A percentile compares a stretch with the other conserved stretches of the same genome.
Conservation (phyloP, 1,140 invertebrate genomes). For the Bathynomus jamesi region DNA sequence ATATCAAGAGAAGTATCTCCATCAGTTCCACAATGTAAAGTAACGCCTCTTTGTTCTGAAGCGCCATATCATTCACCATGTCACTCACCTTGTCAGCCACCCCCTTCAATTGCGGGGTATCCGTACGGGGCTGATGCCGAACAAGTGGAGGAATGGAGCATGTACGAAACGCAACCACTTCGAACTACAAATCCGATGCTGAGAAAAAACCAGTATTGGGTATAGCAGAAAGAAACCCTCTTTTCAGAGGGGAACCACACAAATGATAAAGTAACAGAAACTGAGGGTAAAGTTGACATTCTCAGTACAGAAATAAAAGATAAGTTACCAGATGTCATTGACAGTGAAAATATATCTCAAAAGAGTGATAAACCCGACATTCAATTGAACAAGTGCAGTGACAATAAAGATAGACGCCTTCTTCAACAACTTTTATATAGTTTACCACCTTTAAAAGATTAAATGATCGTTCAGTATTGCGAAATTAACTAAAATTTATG, state of each 20-base stretch:
- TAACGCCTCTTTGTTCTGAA: conserved; percentile 40
- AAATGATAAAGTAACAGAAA: background rate
- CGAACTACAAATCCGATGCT: conserved; percentile 64
- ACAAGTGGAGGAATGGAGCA: conserved; percentile 66
- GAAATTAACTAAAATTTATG: background rate
- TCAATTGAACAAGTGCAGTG: background rate
- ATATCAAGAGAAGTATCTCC: conserved; percentile 39
- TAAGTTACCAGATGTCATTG: background rate
- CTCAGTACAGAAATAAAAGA: background rate
- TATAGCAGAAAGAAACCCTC: conserved; percentile 41
- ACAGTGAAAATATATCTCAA: background rate
- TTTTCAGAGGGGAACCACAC: background rate
- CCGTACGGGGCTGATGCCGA: conserved; percentile 60
- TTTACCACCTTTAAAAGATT: background rate
- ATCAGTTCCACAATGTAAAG: conserved; percentile 45
- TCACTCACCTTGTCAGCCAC: background rate
- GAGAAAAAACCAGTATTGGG: conserved; percentile 83
- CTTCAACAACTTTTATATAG: background rate
- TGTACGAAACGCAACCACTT: conserved; percentile 57
- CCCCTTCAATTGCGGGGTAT: conserved; percentile 45
- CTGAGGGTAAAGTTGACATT: background rate
- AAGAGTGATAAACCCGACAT: background rate
- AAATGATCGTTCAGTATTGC: background rate
- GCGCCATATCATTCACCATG: conserved; percentile 12
- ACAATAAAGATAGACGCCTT: background rate